Evolutionary conservation across 1,140 invertebrate species (phyloP).

Genomic region (Armadillidium nasatum): DNA sequence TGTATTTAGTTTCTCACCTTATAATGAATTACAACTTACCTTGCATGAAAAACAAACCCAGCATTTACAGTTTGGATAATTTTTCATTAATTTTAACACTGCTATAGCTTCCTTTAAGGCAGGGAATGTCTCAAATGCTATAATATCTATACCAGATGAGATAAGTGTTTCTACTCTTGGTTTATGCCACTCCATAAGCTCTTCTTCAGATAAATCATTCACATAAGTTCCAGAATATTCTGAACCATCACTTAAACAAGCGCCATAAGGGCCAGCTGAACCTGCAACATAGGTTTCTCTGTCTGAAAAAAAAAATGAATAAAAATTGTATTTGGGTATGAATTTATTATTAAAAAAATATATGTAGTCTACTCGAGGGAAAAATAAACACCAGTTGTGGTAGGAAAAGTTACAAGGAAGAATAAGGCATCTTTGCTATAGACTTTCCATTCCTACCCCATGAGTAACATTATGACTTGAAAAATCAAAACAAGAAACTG

Average conservation of each 20-base stretch:
- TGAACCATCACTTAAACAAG: constrained; percentile 76
- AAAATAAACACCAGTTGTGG: too few species aligned
- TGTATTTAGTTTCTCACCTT: too few species aligned
- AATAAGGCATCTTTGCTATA: too few species aligned
- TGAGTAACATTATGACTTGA: too few species aligned
- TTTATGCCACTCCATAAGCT: constrained; percentile 73
- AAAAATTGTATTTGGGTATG: too few species aligned
- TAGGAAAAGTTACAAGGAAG: too few species aligned
- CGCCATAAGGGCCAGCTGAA: constrained; percentile 86
- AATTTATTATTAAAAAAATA: too few species aligned
- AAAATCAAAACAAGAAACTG: too few species aligned
- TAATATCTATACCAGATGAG: constrained; percentile 69
- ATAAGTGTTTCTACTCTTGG: constrained; percentile 69
- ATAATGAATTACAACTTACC: constrained; percentile 50
- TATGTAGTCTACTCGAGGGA: too few species aligned
- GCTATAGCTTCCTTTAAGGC: constrained; percentile 74
- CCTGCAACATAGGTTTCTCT: constrained; percentile 59
- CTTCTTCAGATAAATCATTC: constrained; percentile 58
- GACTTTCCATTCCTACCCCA: too few species aligned
- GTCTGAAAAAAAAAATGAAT: background rate
- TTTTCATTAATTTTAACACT: constrained; percentile 65
- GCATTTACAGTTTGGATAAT: constrained; percentile 66
- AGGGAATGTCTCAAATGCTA: constrained; percentile 87
- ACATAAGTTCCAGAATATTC: constrained; percentile 84
- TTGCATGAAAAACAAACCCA: constrained; percentile 82